A percentile compares a stretch with the other conserved stretches of the same genome.
phyloP scores from a whole-genome alignment of 2,797 vertebrate species.

The Syngnathus rostellatus region DNA sequence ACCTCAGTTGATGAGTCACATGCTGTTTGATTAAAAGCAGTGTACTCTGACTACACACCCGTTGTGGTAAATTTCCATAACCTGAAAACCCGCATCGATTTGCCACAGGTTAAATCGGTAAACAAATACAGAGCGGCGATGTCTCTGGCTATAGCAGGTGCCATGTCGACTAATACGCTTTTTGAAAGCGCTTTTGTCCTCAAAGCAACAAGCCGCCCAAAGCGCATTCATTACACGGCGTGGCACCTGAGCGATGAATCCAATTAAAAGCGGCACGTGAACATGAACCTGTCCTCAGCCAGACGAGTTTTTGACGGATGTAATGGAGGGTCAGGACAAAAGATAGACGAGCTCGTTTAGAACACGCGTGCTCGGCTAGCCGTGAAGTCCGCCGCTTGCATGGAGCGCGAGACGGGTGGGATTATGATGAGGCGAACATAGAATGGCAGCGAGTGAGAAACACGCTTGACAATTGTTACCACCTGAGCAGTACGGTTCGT shows the following conservation, averaged over 20 bases:
- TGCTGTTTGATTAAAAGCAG: neutral
- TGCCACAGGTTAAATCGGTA: neutral
- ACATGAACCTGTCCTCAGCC: conserved; percentile 21
- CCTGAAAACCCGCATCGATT: neutral
- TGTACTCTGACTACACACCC: neutral
- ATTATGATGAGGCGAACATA: conserved; percentile 46
- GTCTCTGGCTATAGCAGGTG: neutral
- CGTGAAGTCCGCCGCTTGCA: conserved; percentile 19
- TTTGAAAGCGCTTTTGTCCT: neutral
- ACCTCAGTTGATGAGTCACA: neutral
- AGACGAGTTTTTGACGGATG: conserved; percentile 39
- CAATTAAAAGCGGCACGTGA: conserved; percentile 48
- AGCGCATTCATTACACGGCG: conserved; percentile 15
- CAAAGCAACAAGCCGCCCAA: neutral
- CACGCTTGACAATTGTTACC: conserved; percentile 42
- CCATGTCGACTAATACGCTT: neutral
- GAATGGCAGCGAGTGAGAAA: conserved; percentile 45
- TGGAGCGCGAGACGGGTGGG: conserved; percentile 33
- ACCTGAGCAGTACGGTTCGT: neutral
- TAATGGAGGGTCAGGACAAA: conserved; percentile 47
- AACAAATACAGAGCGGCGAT: neutral
- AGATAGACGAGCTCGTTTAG: conserved; percentile 19
- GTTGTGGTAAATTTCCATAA: neutral
- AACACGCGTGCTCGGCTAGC: conserved; percentile 30
- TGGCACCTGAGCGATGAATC: conserved; percentile 52